Evolutionary conservation across 2,797 vertebrate species (phyloP).

Genomic region (Sebastes taczanowskii): DNA sequence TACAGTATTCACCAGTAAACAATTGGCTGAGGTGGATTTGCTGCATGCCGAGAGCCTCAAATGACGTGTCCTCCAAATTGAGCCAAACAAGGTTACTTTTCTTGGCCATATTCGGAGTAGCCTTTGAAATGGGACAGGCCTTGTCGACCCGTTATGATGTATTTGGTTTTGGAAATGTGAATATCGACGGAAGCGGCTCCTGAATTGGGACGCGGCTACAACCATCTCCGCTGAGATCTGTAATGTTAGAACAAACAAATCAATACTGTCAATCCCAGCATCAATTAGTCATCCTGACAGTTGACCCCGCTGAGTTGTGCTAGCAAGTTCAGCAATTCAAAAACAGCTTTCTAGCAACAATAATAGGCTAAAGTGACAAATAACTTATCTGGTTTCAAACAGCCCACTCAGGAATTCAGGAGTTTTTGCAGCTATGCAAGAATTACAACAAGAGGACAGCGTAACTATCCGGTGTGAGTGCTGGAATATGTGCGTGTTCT

Average conservation of each 20-base stretch:
- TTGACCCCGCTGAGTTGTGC: constrained; percentile 24
- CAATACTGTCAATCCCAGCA: constrained; percentile 43
- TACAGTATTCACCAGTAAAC: not conserved
- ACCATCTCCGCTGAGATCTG: constrained; percentile 7
- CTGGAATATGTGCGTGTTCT: not conserved
- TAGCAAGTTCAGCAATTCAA: constrained; percentile 30
- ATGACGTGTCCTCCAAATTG: constrained; percentile 16
- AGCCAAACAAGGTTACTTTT: not conserved
- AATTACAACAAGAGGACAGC: not conserved
- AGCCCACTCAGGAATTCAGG: constrained; percentile 16
- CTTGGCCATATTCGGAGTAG: not conserved
- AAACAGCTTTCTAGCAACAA: constrained; percentile 19
- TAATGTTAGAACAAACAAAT: constrained; percentile 41
- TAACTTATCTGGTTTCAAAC: constrained; percentile 21
- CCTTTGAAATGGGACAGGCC: constrained; percentile 14
- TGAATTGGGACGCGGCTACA: constrained; percentile 3
- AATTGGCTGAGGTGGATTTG: not conserved
- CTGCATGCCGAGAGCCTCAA: not conserved
- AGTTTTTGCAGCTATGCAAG: constrained; percentile 9
- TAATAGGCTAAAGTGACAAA: constrained; percentile 12
- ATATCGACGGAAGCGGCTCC: not conserved
- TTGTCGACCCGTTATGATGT: not conserved
- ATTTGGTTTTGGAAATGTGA: constrained; percentile 23
- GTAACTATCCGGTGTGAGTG: not conserved
- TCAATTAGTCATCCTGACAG: constrained; percentile 58